Percentiles rank a stretch among this genome's conserved stretches.
These are phyloP conservation scores for Elephantulus edwardii DNA, from an alignment of 2,113 vertebrate genomes.

Conservation along the genomic window DNA sequence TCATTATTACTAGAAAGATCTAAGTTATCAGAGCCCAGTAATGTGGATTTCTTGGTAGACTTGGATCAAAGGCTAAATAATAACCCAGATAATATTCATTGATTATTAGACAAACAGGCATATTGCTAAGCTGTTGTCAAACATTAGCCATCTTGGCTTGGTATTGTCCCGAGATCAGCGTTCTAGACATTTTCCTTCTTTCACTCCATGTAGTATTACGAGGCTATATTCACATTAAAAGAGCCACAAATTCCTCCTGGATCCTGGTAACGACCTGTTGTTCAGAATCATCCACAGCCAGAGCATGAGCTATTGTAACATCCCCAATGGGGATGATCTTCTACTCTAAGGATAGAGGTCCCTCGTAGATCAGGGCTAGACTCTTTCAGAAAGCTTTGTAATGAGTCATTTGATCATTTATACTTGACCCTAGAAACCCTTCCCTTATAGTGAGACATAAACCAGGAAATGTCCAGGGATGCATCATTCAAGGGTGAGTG, in stretches of 20 bases:
- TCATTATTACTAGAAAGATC: background rate
- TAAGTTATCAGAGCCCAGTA: background rate
- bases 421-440: background rate
- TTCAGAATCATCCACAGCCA: background rate
- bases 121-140: background rate
- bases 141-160: background rate
- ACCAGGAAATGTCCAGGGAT: background rate
- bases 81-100: background rate
- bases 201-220: background rate
- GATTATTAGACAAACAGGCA: background rate
- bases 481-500: background rate
- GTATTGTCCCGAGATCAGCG: background rate
- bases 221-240: background rate
- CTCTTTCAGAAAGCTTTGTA: background rate
- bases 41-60: background rate
- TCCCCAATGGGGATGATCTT: background rate
- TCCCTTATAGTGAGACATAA: background rate
- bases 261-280: background rate
- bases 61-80: background rate
- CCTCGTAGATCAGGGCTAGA: background rate
- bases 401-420: background rate
- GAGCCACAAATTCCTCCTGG: background rate
- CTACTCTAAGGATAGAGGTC: background rate
- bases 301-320: background rate
- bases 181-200: background rate